phyloP scores from a whole-genome alignment of 2,113 vertebrate genomes.

The Mohoua ochrocephala region DNA sequence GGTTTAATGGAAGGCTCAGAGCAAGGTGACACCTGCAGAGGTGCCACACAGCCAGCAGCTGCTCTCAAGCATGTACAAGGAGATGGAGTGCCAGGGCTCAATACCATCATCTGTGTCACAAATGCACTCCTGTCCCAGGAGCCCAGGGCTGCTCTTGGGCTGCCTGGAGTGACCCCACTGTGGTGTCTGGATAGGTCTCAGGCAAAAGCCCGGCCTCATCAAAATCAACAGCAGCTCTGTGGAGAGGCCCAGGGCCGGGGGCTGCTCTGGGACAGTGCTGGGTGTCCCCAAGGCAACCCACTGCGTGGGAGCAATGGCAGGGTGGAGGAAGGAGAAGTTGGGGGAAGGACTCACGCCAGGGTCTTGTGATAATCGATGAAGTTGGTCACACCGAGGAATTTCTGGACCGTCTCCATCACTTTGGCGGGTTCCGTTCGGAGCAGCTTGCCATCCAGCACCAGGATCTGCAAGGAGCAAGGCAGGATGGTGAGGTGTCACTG shows the following conservation, averaged over 20 bases:
- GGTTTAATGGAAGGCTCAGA: not conserved
- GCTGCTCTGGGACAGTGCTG: not conserved
- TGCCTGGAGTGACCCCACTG: not conserved
- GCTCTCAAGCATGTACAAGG: not conserved
- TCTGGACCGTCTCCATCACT: constrained; percentile 95
- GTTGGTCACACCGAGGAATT: constrained; percentile 85
- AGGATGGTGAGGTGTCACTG: not conserved
- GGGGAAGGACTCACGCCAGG: constrained; percentile 82
- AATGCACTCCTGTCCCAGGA: not conserved
- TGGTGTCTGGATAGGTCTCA: not conserved
- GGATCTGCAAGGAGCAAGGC: constrained; percentile 72
- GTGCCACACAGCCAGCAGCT: not conserved
- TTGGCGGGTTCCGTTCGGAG: constrained; percentile 91
- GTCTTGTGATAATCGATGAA: constrained; percentile 92
- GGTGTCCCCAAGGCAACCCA: not conserved
- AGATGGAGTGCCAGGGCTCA: not conserved
- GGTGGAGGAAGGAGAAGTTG: not conserved
- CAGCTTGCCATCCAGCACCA: constrained; percentile 93
- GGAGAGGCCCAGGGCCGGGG: not conserved
- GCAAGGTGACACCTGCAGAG: not conserved
- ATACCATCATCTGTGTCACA: not conserved
- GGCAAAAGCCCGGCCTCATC: not conserved
- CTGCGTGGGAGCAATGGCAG: not conserved
- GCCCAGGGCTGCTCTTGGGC: not conserved
- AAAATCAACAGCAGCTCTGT: not conserved